Evolutionary conservation across 2,888 invertebrate genomes (phyloP), one percentile per base, ranked within the genome.

Genomic region (Platycheirus albimanus): DNA sequence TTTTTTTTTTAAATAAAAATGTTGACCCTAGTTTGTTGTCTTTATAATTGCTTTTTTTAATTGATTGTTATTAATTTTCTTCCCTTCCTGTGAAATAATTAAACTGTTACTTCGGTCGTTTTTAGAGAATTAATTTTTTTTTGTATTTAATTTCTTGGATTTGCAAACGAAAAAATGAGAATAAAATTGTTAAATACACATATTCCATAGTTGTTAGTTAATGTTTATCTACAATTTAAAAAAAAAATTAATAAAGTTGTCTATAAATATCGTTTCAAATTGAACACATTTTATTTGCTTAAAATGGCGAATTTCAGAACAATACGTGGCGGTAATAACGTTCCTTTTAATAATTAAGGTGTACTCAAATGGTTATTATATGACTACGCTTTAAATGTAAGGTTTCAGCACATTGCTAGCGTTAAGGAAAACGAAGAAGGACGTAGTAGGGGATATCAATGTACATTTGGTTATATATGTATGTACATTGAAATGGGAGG

Each of bases 131-230:
- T 24, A 24, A 24, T 24, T 24, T 6, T 24, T 24, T 56, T 28
- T 71, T 61, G 8, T 17, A 43, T 67, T 61, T 54, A 8, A 24
- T 4, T 52, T 66, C 15, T 19, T 41, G 38, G 15, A 33, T 52
- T 71, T 61, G 20, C 43, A 51, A 75, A 52, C 30, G 13, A 45
- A 17, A 58, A 75, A 61, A 61, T 45, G 43, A 61, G 69, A 54
- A 38, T 69, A 56, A 80, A 70, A 49, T 38, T 61, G 64, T 80
- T 76, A 30, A 41, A 61, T 71, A 43, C 58, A 58, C 38, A 77
- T 81, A 77, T 81, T 81, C 81, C 77, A 77, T 81, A 81, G 77
- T 38, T 72, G 77, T 66, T 76, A 81, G 66, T 76, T 41, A 63
- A 71, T 77, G 81, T 71, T 77, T 67, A 63, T 33, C 0, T 33